Base-by-base conservation (phyloP, 2,888 invertebrate species). In the Lepidochrysops patricia region DNA sequence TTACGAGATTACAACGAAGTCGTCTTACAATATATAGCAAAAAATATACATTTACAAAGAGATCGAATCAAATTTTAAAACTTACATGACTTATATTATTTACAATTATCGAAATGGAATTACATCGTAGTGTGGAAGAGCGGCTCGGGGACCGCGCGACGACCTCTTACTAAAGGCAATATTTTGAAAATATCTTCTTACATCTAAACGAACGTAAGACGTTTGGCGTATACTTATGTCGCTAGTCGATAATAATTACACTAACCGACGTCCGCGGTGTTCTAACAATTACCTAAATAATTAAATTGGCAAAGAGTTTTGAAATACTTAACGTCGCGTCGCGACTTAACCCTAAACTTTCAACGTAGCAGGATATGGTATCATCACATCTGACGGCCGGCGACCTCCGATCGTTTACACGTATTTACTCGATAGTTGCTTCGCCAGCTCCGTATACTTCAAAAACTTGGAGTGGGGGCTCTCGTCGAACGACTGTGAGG, bases 381-480 rank as follows among this genome's bases (percentile, higher is more conserved):
- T 92, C 92, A 93, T 93, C 93, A 93, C 93, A 93, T 80, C 77
- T 72, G 79, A 75, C 70, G 77, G 78, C 79, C 71, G 74, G 71
- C 73, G 74, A 67, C 68, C 83, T 83, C 79, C 66, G 65, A 69
- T 75, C 71, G 70, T 77, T 93, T 94, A 96, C 92, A 96, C 95
- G 91, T 97, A 97, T 91, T 98, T 98, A 90, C 97, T 97, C 81
- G 98, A 98, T 83, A 98, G 91, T 90, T 98, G 98, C 90, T 98
- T 98, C 76, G 98, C 98, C 89, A 98, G 93, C 90, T 98, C 98
- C 80, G 98, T 98, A 90, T 98, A 98, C 91, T 98, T 98, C 72
- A 98, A 94, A 91, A 98, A 98, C 91, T 98, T 98, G 72, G 98
- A 97, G 89, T 97, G 97, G 57, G 97, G 96, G 80, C 96, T 97